phyloP scores from a whole-genome alignment of 92 coral and sea anemone species.

The Pocillopora grandis region DNA sequence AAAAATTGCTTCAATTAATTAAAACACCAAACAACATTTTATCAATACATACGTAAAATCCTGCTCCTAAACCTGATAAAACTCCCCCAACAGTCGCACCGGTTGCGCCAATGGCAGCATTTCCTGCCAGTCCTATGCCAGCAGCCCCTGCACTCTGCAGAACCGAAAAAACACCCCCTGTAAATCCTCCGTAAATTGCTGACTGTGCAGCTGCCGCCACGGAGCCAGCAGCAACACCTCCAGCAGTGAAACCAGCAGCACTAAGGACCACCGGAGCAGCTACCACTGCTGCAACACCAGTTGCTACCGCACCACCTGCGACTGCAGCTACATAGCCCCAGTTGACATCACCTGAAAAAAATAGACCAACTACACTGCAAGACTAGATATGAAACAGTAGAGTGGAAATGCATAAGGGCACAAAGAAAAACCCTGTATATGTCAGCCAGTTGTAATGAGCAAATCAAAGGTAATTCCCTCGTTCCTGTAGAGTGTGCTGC shows the following conservation, averaged over 20 bases:
- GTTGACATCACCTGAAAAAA: background rate
- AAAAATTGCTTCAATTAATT: background rate
- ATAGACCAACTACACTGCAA: too few species aligned
- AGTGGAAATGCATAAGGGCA: too few species aligned
- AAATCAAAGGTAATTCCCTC: too few species aligned
- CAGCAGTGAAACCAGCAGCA: slow-evolving; percentile 40
- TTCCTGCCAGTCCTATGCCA: slow-evolving; percentile 26
- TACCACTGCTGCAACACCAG: slow-evolving; percentile 33
- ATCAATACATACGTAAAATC: background rate
- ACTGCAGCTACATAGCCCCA: slow-evolving; percentile 1
- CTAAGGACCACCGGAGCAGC: slow-evolving; percentile 34
- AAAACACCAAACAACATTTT: background rate
- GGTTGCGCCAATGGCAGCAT: slow-evolving; percentile 17
- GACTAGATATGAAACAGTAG: too few species aligned
- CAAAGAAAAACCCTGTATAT: too few species aligned
- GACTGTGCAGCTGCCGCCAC: slow-evolving; percentile 10
- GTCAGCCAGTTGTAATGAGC: too few species aligned
- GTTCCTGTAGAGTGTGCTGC: too few species aligned
- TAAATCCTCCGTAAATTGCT: slow-evolving; percentile 32
- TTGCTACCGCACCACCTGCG: background rate
- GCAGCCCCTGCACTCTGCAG: slow-evolving; percentile 57
- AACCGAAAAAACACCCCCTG: slow-evolving; percentile 29
- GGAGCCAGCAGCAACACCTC: slow-evolving; percentile 49
- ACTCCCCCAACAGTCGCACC: slow-evolving; percentile 9
- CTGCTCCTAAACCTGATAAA: background rate